These are phyloP conservation scores for Leptopilina clavipes DNA, from an alignment of 1,140 invertebrate genomes.

Conservation along the genomic window DNA sequence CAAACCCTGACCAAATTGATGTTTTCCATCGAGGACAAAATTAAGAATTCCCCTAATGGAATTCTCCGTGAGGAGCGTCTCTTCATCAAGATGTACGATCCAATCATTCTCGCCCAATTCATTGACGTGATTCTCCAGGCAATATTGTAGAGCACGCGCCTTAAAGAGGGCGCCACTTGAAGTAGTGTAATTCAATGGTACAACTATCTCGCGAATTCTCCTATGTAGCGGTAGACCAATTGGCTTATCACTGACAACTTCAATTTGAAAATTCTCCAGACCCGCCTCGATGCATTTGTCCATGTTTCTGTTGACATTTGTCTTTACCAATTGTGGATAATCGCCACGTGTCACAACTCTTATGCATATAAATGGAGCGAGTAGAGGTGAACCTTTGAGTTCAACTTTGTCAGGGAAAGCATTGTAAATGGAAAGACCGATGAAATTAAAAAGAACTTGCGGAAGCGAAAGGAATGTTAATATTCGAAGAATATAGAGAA, in stretches of 20 bases:
- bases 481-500: conserved; percentile 86
- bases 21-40: conserved; percentile 95
- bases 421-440: conserved; percentile 93
- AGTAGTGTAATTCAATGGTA: conserved; percentile 89
- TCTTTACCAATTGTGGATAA: conserved; percentile 92
- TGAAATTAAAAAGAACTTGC: conserved; percentile 93
- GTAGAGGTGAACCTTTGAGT: conserved; percentile 90
- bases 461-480: conserved; percentile 91
- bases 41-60: conserved; percentile 94
- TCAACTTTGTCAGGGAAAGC: conserved; percentile 95
- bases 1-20: conserved; percentile 97
- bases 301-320: conserved; percentile 93
- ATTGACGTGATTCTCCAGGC: conserved; percentile 93
- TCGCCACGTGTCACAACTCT: conserved; percentile 96
- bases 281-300: conserved; percentile 92
- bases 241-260: conserved; percentile 96
- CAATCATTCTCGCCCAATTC: conserved; percentile 92
- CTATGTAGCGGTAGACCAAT: conserved; percentile 84
- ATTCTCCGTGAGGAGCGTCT: conserved; percentile 95
- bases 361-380: conserved; percentile 97
- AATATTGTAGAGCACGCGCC: conserved; percentile 96
- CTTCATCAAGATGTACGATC: conserved; percentile 98
- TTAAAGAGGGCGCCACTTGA: conserved; percentile 95
- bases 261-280: conserved; percentile 96
- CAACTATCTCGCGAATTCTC: conserved; percentile 88